Evolutionary conservation across 2,888 invertebrate genomes (phyloP).

Genomic region (Leptinotarsa tumamoca): DNA sequence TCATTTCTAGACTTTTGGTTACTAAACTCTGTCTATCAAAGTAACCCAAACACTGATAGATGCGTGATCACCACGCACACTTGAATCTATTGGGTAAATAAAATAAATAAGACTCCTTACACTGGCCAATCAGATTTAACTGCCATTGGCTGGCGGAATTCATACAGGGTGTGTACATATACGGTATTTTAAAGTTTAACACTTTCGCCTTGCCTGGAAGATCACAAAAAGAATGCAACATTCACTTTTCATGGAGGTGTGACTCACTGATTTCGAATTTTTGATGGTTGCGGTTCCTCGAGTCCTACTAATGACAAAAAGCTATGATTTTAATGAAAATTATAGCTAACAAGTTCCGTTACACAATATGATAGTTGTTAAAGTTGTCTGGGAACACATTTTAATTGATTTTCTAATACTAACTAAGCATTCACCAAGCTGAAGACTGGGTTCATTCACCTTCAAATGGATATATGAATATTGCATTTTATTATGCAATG

Average conservation of each 20-base stretch:
- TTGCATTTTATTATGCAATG: slow-evolving; percentile 5
- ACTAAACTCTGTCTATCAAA: too few relatives aligned
- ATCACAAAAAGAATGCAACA: not conserved
- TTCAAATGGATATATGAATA: not conserved
- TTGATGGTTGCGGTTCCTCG: not conserved
- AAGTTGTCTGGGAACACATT: not conserved
- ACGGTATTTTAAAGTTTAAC: too few relatives aligned
- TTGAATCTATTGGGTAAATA: too few relatives aligned
- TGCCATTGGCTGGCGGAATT: too few relatives aligned
- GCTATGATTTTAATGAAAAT: not conserved
- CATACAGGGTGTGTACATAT: too few relatives aligned
- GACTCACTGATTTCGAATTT: not conserved
- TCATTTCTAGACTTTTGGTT: too few relatives aligned
- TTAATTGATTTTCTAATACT: not conserved
- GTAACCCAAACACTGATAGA: too few relatives aligned
- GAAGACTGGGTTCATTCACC: not conserved
- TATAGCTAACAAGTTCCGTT: not conserved
- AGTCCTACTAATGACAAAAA: not conserved
- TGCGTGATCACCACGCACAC: too few relatives aligned
- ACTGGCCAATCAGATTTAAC: too few relatives aligned
- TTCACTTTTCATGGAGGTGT: slow-evolving; percentile 6
- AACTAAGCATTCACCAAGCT: not conserved
- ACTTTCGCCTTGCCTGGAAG: too few relatives aligned
- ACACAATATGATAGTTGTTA: not conserved
- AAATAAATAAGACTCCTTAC: too few relatives aligned